Evolutionary conservation across 2,797 vertebrate species (phyloP).

Genomic region (Alca torda): DNA sequence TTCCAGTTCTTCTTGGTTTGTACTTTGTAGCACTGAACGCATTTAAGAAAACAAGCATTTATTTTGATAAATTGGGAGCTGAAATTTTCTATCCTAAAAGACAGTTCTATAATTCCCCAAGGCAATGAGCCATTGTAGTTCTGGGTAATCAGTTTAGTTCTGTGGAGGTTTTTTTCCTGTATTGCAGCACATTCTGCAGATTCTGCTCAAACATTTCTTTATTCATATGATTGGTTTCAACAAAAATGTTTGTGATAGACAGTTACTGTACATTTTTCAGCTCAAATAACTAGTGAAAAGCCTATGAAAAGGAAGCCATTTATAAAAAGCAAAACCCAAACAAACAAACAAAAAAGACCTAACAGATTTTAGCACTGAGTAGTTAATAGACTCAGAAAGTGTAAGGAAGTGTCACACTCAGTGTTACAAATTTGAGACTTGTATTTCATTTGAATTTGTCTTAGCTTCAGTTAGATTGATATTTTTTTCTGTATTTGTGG

Average conservation of each 20-base stretch:
- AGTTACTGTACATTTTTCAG: neutral
- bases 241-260: neutral
- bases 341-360: neutral
- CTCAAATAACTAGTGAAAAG: neutral
- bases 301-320: neutral
- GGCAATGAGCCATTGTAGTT: slow-evolving; percentile 15
- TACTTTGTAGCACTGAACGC: neutral
- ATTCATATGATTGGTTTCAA: neutral
- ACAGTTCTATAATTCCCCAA: neutral
- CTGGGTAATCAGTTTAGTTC: slow-evolving; percentile 2
- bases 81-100: neutral
- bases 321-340: neutral
- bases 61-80: neutral
- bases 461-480: neutral
- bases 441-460: neutral
- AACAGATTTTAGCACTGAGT: neutral
- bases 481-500: neutral
- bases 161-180: neutral
- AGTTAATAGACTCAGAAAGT: neutral
- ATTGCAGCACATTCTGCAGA: neutral
- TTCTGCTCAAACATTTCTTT: neutral
- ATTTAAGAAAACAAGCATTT: neutral
- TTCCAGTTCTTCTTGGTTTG: neutral
- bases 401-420: neutral
- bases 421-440: neutral